A percentile compares a stretch with the other conserved stretches of the same genome.
Evolutionary conservation across 2,113 vertebrate species (phyloP).

Genomic region (Xerus inauris): DNA sequence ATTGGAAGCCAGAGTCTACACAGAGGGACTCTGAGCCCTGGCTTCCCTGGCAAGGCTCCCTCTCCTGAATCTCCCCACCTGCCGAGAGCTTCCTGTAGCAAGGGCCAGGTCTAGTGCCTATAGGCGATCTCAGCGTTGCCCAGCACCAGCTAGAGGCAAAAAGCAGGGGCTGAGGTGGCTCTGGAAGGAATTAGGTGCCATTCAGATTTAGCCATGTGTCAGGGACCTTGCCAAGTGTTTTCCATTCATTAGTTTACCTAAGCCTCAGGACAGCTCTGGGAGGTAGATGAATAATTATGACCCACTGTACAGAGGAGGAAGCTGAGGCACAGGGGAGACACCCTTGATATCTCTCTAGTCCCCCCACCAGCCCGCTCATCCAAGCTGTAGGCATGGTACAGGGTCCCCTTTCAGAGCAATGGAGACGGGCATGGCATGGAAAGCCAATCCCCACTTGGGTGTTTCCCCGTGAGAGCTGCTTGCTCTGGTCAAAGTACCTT

Average conservation of each 20-base stretch:
- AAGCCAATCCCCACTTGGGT: background rate
- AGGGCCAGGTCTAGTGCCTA: background rate
- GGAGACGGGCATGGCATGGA: fast-evolving
- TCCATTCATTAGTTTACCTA: background rate
- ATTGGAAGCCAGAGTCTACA: background rate
- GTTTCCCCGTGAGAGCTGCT: background rate
- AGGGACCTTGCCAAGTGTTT: background rate
- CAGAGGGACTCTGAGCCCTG: background rate
- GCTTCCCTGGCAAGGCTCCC: background rate
- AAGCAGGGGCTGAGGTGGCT: background rate
- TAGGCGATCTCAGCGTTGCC: background rate
- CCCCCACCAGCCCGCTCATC: too few relatives aligned
- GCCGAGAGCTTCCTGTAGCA: fast-evolving
- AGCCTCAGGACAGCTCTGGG: background rate
- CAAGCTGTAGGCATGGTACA: background rate
- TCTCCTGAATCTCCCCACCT: background rate
- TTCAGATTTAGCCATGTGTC: background rate
- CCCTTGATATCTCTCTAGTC: background rate
- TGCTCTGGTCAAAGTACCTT: background rate
- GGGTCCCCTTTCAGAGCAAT: background rate
- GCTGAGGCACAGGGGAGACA: background rate
- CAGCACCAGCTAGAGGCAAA: background rate
- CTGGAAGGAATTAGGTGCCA: background rate
- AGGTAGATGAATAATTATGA: background rate
- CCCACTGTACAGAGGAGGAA: background rate